Evolutionary conservation across 1,140 invertebrate species (phyloP).

Genomic region (Leptinotarsa lineolata): DNA sequence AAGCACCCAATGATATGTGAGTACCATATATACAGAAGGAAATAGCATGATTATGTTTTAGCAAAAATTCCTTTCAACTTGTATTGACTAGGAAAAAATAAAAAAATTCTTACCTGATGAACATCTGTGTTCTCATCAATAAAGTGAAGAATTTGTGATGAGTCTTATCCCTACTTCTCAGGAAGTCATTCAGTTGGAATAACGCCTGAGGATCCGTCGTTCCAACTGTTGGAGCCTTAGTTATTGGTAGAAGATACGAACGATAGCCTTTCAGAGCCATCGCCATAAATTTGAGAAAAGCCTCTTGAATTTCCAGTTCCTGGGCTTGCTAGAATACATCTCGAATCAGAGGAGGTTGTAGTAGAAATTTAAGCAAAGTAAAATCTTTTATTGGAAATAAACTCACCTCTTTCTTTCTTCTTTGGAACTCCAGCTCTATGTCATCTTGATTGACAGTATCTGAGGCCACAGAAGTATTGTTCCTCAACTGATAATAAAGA

Average conservation of each 20-base stretch:
- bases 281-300: constrained; percentile 96
- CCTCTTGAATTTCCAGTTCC: constrained; percentile 95
- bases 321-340: constrained; percentile 66
- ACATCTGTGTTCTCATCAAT: constrained; percentile 94
- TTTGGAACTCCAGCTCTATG: constrained; percentile 74
- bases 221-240: constrained; percentile 87
- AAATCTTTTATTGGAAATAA: background rate
- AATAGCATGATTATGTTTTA: too few species aligned
- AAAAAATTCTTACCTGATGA: constrained; percentile 68
- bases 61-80: too few species aligned
- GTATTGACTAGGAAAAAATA: too few species aligned
- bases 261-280: constrained; percentile 91
- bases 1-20: too few species aligned
- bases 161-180: constrained; percentile 73
- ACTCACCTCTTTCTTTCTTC: constrained; percentile 70
- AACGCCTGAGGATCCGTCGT: constrained; percentile 93
- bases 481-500: constrained; percentile 56
- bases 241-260: constrained; percentile 89
- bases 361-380: background rate
- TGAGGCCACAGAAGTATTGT: constrained; percentile 30
- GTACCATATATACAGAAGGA: too few species aligned
- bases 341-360: too few species aligned
- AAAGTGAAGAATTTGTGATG: constrained; percentile 90
- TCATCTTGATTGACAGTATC: constrained; percentile 52
- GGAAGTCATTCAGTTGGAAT: constrained; percentile 90